Conservation (phyloP, 1,140 invertebrate species). For the Orchesella cincta region DNA sequence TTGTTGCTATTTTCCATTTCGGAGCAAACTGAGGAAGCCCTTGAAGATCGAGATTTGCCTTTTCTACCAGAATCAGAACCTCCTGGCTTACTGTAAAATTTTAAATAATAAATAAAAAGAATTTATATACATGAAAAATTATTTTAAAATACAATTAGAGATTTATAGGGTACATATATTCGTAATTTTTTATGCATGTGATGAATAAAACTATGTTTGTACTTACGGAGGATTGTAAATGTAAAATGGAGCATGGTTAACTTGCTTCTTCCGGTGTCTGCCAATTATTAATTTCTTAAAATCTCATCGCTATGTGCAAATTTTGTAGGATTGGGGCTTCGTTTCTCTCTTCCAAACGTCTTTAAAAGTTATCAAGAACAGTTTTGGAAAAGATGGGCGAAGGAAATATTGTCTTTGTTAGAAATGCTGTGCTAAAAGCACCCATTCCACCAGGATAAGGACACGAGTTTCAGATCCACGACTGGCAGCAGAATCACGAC, state of each 20-base stretch:
- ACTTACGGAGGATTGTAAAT: conserved; percentile 50
- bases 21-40: conserved; percentile 20
- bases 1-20: background rate
- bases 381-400: background rate
- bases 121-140: background rate
- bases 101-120: background rate
- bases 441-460: background rate
- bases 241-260: conserved; percentile 49
- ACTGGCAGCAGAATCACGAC: background rate
- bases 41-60: background rate
- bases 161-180: no score
- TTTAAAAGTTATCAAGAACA: background rate
- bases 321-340: conserved; percentile 30
- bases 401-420: background rate
- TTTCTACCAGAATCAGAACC: no score
- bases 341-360: conserved; percentile 23
- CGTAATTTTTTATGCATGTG: background rate
- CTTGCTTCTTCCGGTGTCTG: conserved; percentile 38
- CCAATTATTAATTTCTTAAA: conserved; percentile 23
- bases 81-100: no score
- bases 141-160: background rate
- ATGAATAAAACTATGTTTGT: background rate
- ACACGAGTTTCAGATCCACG: no score
- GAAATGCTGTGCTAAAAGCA: conserved; percentile 7
- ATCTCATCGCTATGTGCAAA: conserved; percentile 39